Conservation (phyloP, 2,888 invertebrate species). For the Cistogaster globosa region DNA sequence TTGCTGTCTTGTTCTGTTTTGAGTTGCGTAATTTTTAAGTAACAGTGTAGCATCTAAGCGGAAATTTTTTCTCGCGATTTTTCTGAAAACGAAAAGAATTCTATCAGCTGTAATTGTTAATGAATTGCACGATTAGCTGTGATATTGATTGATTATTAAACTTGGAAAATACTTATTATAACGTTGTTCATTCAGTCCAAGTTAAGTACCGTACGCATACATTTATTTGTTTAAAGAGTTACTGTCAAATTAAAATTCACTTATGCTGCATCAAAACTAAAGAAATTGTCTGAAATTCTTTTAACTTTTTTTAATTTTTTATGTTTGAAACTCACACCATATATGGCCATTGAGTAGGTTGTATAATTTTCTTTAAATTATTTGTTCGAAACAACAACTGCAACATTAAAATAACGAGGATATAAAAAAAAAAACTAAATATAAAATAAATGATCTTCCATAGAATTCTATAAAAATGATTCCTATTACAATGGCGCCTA, state of each 20-base stretch:
- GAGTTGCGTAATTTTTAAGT: too few relatives aligned
- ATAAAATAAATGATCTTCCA: slow-evolving; percentile 61
- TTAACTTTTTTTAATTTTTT: slow-evolving; percentile 25
- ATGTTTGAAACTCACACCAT: slow-evolving; percentile 17
- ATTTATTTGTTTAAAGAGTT: background rate
- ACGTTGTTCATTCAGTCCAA: too few relatives aligned
- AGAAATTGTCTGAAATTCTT: slow-evolving; percentile 15
- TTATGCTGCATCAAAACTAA: background rate
- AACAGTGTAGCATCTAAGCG: too few relatives aligned
- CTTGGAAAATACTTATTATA: too few relatives aligned
- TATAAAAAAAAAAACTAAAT: slow-evolving; percentile 3
- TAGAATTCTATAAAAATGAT: slow-evolving; percentile 62
- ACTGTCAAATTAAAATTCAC: slow-evolving; percentile 28
- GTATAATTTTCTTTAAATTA: slow-evolving; percentile 70
- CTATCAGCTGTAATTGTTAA: too few relatives aligned
- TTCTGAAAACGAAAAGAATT: too few relatives aligned
- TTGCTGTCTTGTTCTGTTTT: too few relatives aligned
- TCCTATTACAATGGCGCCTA: slow-evolving; percentile 75
- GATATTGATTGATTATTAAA: too few relatives aligned
- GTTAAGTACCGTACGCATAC: background rate
- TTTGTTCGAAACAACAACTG: slow-evolving; percentile 47
- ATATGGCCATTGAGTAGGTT: slow-evolving; percentile 65
- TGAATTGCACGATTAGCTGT: too few relatives aligned
- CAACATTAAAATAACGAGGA: background rate
- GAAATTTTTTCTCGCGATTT: too few relatives aligned